Evolutionary conservation across 1,140 invertebrate genomes (phyloP), one percentile per base, ranked within the genome.

Genomic region (Batillaria attramentaria): DNA sequence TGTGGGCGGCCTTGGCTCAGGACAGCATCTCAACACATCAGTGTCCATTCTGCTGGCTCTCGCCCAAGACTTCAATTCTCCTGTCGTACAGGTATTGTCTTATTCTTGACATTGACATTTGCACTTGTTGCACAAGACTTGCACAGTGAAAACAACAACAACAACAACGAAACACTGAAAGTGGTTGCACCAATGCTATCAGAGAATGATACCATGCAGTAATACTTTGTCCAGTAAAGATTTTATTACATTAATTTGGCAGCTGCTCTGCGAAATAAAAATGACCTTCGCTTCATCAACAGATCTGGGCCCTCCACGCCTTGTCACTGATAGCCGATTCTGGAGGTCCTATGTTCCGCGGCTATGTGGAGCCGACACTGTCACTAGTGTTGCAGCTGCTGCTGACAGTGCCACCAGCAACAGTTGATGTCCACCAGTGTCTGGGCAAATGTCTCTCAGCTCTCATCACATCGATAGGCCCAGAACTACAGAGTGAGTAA

Each of bases 291-390:
- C n/a, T 5, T 31, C 31, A 37, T 57, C 72, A 84, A 42, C 86
- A 98, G 94, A 95, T 98, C 43, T 99, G 98, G 98, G 95, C 98
- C 0, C 91, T 99, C 4, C 97, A 99, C 92, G 97, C 98, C 2
- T 90, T 99, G 43, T 95, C 97, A 13, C 93, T 99, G 78, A 97
- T 99, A 79, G 97, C 97, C 37, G 98, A 99, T 90, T 98, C 97
- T 10, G 98, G 98, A 35, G 98, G 98, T 1, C 98, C 98, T 39
- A 99, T 99, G 97, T 99, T 99, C 92, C 93, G 98, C 35, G 94
- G 95, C 24, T 99, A 99, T 91, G 97, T 99, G 18, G 98, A 99
- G 88, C 97, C 97, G 0, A 96, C 96, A 0, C 91, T 99, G 37
- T 95, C 95, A 1, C 92, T 99, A 35, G 94, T 96, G 37, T 91